Evolutionary conservation across 2,797 vertebrate genomes (phyloP), one percentile per base, ranked within the genome.

Genomic region (Epinephelus malabaricus): DNA sequence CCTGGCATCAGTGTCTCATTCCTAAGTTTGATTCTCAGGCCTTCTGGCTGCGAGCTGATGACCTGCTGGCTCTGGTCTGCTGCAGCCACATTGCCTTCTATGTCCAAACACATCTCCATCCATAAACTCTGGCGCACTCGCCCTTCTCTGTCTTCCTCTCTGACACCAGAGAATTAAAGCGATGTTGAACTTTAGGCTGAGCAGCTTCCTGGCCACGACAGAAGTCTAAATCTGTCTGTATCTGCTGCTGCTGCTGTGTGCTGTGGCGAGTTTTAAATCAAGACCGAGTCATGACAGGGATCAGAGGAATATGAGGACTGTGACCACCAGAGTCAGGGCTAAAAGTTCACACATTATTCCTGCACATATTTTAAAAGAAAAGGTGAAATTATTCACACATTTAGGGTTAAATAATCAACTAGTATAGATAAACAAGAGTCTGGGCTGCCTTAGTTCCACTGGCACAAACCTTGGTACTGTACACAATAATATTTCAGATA

Each of bases 1-100:
- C 77, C 81, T 69, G 74, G 79, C 76, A 82, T 81, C 50, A 2
- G 56, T 0, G 51, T n/a, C 47, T 85, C 84, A 85, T 88, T 86
- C 82, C 87, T 86, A 14, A 43, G 47, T 0, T 15, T 5, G 75
- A 88, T 76, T 82, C 71, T 81, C 82, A 82, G 79, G 72, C 58
- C 68, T 45, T 58, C 47, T 72, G 65, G 27, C 75, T 75, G 55
- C 11, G 47, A 72, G 46, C 69, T 63, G 75, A 79, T 77, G 85
- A 85, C 75, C 83, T 53, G 73, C 76, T 51, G 69, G 73, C 69
- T 77, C 74, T 78, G 79, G 49, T 59, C 69, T 73, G 56, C 49
- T 45, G 76, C 69, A 78, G 78, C 66, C 67, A 38, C 73, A 47
- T 81, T 73, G 46, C 76, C 80, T 81, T 89, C 80, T 81, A 82